Base-by-base conservation (phyloP, 2,888 invertebrate species). In the Poecilus cupreus region DNA sequence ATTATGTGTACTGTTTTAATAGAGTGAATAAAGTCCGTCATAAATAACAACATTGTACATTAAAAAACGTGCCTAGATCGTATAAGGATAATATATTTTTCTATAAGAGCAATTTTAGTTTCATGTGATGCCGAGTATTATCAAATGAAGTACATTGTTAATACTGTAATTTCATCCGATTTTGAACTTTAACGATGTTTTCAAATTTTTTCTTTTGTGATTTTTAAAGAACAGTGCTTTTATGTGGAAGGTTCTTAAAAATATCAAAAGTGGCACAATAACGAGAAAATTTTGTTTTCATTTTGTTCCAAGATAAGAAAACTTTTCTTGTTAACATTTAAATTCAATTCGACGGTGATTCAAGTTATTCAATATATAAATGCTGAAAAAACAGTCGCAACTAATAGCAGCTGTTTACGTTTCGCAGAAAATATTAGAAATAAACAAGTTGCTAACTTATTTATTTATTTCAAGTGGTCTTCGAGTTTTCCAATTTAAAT, bases 311-410 rank as follows among this genome's bases (percentile, higher is more conserved):
- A 20, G 24, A 72, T 72, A 72, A 46, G 46, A 49, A 72, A 72
- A 72, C 46, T 72, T 72, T 72, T 72, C 72, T 72, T 72, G 72
- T 72, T 72, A 72, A 22, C 72, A 72, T 72, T 72, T 72, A 72
- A 46, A 72, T 72, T 72, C 72, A 72, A 72, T 72, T 72, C 22
- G 13, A 13, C 11, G 20, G 13, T 49, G 72, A 43, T 46, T 72
- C 46, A 46, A 70, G 46, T 68, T 43, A 39, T 43, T 68, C 37
- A 37, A 68, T 37, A 60, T 10, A 68, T 39, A 39, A 39, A 26
- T 60, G 24, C 8, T 26, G 60, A 22, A 60, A 60, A 60, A 13
- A 22, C 26, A 60, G 11, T 60, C 22, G 60, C 13, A 26, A 11
- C 13, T 60, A 60, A 60, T 24, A 60, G 60, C n/a, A 3, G 26